Percentiles rank a stretch among this genome's conserved stretches.
phyloP scores from a whole-genome alignment of 1,140 invertebrate species.

The Formica exsecta region DNA sequence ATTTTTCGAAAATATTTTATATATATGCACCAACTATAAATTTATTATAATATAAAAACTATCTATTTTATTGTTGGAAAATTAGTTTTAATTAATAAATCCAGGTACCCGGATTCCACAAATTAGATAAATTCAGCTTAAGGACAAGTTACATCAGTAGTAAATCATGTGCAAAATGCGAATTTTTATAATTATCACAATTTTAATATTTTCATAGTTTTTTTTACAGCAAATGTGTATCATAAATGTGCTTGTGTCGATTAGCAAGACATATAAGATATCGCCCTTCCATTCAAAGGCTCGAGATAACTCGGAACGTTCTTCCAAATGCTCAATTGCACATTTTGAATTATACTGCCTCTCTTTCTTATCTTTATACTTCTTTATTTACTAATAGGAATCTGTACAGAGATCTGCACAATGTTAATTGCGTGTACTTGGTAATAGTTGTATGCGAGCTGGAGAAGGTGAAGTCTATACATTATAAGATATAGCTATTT shows the following conservation, averaged over 20 bases:
- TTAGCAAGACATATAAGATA: constrained; percentile 76
- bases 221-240: constrained; percentile 43
- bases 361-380: constrained; percentile 53
- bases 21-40: constrained; percentile 73
- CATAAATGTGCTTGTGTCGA: constrained; percentile 58
- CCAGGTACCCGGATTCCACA: not conserved
- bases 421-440: constrained; percentile 68
- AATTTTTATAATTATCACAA: not conserved
- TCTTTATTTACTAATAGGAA: constrained; percentile 73
- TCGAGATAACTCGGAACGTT: constrained; percentile 49
- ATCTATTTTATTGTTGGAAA: not conserved
- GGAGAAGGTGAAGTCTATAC: constrained; percentile 46
- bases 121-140: not conserved
- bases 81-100: not conserved
- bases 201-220: constrained; percentile 24
- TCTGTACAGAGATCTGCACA: constrained; percentile 76
- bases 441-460: constrained; percentile 65
- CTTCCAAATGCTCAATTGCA: constrained; percentile 54
- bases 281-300: constrained; percentile 69
- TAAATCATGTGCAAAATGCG: not conserved
- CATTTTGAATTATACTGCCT: constrained; percentile 55
- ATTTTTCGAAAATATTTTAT: constrained; percentile 41
- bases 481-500: constrained; percentile 80
- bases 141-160: not conserved
- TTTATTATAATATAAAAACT: constrained; percentile 38